These are phyloP conservation scores for Eucera pruinosa DNA, from an alignment of 2,888 invertebrate species.

Conservation along the genomic window DNA sequence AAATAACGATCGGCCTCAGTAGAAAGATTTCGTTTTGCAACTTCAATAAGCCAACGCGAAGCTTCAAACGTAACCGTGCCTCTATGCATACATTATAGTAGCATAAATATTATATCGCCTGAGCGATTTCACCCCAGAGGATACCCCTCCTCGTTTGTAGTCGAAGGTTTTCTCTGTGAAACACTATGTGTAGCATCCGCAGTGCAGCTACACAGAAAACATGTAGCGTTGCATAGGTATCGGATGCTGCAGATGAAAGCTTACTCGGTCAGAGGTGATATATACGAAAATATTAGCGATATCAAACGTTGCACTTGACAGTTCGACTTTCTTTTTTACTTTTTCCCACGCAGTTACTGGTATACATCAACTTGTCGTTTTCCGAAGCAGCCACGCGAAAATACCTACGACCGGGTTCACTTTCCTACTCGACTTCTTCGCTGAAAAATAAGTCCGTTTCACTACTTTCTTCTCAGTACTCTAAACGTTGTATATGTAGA, in stretches of 20 bases:
- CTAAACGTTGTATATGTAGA: too few species aligned
- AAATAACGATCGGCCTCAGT: neutral
- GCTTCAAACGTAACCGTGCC: constrained; percentile 54
- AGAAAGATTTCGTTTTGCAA: constrained; percentile 32
- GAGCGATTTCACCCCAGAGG: constrained; percentile 56
- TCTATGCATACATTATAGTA: constrained; percentile 47
- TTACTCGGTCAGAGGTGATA: constrained; percentile 16
- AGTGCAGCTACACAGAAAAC: constrained; percentile 23
- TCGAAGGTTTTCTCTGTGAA: constrained; percentile 46
- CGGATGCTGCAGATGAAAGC: constrained; percentile 44
- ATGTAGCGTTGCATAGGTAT: constrained; percentile 27
- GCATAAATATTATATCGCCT: constrained; percentile 59
- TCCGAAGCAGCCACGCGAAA: constrained; percentile 9
- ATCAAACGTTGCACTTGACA: constrained; percentile 24
- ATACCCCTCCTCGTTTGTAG: constrained; percentile 55
- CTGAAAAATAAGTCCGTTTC: neutral
- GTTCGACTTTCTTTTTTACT: constrained; percentile 15
- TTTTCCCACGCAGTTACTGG: neutral
- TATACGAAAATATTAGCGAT: constrained; percentile 43
- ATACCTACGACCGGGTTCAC: constrained; percentile 1
- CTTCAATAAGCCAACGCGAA: constrained; percentile 36
- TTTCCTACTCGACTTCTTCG: neutral
- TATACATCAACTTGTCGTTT: constrained; percentile 24
- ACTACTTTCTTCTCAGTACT: neutral
- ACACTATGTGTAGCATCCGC: constrained; percentile 31